Conservation (phyloP, 2,797 vertebrate species). For the Rhinophrynus dorsalis region DNA sequence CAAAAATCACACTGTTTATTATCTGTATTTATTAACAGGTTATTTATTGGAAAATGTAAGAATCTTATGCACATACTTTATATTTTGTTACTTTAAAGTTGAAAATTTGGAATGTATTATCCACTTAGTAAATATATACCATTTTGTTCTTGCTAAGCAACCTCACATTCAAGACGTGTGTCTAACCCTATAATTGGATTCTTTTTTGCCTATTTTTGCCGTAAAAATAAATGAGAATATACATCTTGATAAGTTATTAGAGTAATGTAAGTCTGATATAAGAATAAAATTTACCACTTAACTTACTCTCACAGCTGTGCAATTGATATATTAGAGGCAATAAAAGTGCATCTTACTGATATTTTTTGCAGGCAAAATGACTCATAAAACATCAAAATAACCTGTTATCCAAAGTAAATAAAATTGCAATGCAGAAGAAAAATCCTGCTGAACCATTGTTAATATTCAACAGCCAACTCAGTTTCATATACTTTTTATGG, state of each 20-base stretch:
- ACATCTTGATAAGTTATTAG: conserved; percentile 5
- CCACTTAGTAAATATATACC: too few relatives aligned
- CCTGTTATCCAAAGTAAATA: conserved; percentile 41
- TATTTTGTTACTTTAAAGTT: too few relatives aligned
- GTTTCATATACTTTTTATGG: conserved; percentile 13
- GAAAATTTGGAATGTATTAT: too few relatives aligned
- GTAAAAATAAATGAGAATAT: too few relatives aligned
- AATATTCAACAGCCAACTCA: conserved; percentile 24
- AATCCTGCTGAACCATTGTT: conserved; percentile 42
- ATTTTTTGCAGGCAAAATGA: conserved; percentile 39
- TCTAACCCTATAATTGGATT: too few relatives aligned
- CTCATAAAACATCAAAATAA: conserved; percentile 45
- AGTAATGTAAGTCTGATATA: conserved; percentile 19
- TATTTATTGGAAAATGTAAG: too few relatives aligned
- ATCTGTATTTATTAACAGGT: too few relatives aligned
- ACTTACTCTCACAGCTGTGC: conserved; percentile 26
- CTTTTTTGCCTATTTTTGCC: too few relatives aligned
- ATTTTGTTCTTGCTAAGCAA: too few relatives aligned
- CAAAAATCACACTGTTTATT: too few relatives aligned
- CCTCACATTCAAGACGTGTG: too few relatives aligned
- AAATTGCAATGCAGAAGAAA: conserved; percentile 40
- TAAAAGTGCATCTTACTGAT: conserved; percentile 38
- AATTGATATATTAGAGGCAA: conserved; percentile 31
- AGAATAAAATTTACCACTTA: conserved; percentile 30
- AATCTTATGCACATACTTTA: too few relatives aligned